These are phyloP conservation scores for Penelope pileata DNA, from an alignment of 2,113 vertebrate species.

Conservation along the genomic window DNA sequence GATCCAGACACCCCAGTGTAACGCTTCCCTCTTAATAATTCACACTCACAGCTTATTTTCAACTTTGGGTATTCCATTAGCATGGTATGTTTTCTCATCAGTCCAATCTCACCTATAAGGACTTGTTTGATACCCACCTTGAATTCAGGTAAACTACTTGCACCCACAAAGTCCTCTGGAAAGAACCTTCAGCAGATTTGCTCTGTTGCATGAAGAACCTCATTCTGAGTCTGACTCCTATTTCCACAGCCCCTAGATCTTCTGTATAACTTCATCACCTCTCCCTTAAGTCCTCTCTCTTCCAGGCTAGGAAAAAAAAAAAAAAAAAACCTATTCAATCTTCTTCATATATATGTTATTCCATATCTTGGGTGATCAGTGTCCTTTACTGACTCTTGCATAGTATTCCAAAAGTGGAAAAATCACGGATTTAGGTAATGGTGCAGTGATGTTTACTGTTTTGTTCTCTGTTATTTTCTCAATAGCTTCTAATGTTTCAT, in stretches of 20 bases:
- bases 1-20: neutral
- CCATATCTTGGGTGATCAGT: neutral
- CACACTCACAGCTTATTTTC: neutral
- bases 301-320: neutral
- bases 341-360: neutral
- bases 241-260: neutral
- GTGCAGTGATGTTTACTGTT: neutral
- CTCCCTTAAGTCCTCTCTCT: neutral
- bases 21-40: neutral
- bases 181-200: neutral
- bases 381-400: neutral
- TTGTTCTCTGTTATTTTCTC: neutral
- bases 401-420: neutral
- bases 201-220: neutral
- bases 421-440: neutral
- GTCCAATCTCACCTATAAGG: neutral
- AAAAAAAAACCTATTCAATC: neutral
- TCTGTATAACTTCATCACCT: neutral
- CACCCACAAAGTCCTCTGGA: neutral
- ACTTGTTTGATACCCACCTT: neutral
- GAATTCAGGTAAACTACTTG: neutral
- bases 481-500: neutral
- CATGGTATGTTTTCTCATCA: neutral
- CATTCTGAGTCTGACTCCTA: neutral
- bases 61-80: neutral